Evolutionary conservation across 2,113 vertebrate genomes (phyloP).

Genomic region (Lycaon pictus): DNA sequence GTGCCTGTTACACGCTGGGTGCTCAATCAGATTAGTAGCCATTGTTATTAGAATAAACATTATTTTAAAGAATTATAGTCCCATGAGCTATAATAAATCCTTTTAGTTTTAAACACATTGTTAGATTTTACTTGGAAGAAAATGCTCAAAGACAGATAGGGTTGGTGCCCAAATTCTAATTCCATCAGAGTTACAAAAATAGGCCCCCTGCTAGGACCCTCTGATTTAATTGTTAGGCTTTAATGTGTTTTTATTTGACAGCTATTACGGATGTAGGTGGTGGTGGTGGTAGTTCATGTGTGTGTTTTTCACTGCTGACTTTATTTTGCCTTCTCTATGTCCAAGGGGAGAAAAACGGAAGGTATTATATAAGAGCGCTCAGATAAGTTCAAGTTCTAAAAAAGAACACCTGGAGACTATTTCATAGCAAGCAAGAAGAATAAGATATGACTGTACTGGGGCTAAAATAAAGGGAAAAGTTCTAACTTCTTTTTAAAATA

Average conservation of each 20-base stretch:
- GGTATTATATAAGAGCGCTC: neutral
- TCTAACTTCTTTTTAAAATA: neutral
- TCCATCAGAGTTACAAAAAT: neutral
- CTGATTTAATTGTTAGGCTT: neutral
- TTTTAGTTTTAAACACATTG: neutral
- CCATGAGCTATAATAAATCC: neutral
- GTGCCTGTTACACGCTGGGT: neutral
- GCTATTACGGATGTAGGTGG: neutral
- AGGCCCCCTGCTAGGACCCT: neutral
- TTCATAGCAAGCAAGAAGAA: conserved; percentile 5
- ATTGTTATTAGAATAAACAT: neutral
- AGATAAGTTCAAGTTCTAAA: neutral
- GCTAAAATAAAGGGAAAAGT: neutral
- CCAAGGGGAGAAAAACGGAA: neutral
- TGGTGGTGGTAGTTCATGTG: neutral
- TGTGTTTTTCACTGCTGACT: neutral
- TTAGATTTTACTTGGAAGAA: conserved; percentile 4
- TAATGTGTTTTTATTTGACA: neutral
- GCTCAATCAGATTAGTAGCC: neutral
- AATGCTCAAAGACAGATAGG: neutral
- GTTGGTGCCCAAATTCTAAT: neutral
- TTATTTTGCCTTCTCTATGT: conserved; percentile 4
- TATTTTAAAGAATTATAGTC: neutral
- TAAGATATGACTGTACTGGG: neutral
- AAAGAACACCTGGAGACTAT: neutral